Base-by-base conservation (phyloP, 2,113 vertebrate species). In the Phrynosoma platyrhinos region DNA sequence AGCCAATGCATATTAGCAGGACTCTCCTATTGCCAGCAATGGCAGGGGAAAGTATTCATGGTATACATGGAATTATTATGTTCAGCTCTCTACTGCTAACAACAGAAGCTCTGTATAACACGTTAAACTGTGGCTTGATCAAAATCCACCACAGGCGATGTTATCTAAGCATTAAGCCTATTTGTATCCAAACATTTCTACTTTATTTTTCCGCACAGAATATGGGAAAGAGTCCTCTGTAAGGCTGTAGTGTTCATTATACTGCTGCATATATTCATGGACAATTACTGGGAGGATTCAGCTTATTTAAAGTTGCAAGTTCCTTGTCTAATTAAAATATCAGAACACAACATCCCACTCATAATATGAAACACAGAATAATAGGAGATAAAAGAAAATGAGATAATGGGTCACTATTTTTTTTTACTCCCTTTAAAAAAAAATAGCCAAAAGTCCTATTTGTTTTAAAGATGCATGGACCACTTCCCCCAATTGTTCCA, bases 271-370 rank as follows among this genome's bases (percentile, higher is more conserved):
- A 42, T 36, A 20, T 52, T 55, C 23, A 18, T 14, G 91, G 79
- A 80, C 32, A 79, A 66, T 71, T 23, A 72, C 27, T 76, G 69
- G 69, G 86, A 69, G 36, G 62, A 93, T 90, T 32, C 4, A 82
- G 82, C 14, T 52, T 72, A 84, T 69, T 92, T 91, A 88, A 90
- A 84, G 81, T 91, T 93, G 89, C 69, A 92, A 93, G 86, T 77
- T 91, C 81, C 87, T 79, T 87, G 47, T 91, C 84, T 92, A 94
- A 91, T 79, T 92, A 93, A 96, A 95, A 95, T 86, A 95, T 91
- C 91, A 93, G 92, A 90, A 86, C 30, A 92, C 92, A 66, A 78
- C 58, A 74, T 62, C 18, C 78, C 74, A 68, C 6, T 92, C 88
- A 86, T 92, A 93, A 95, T 91, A 92, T 91, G 0, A 4, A 92